Conservation (phyloP, 2,888 invertebrate genomes). For the Athetis lepigone region DNA sequence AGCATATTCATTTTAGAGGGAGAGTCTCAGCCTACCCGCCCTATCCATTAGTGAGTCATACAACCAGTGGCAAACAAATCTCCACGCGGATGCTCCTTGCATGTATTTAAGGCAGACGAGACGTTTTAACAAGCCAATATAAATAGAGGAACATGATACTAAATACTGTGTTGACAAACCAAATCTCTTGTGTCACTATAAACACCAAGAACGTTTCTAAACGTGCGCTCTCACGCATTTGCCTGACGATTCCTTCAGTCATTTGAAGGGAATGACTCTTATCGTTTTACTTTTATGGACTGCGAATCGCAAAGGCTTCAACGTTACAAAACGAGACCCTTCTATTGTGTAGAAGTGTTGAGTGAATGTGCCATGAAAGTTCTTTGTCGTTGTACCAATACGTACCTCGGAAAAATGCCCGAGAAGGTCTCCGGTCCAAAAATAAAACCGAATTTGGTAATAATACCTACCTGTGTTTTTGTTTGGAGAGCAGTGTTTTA, state of each 20-base stretch:
- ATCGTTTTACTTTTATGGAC: slow-evolving; percentile 88
- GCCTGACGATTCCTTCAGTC: slow-evolving; percentile 82
- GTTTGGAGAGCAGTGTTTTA: slow-evolving; percentile 52
- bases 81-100: slow-evolving; percentile 76
- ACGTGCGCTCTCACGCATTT: slow-evolving; percentile 76
- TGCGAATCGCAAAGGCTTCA: slow-evolving; percentile 86
- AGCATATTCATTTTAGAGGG: slow-evolving; percentile 87
- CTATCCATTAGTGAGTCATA: slow-evolving; percentile 86
- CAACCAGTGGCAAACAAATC: slow-evolving; percentile 81
- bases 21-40: slow-evolving; percentile 67
- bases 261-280: slow-evolving; percentile 86
- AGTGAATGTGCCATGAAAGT: slow-evolving; percentile 80
- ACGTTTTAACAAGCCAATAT: slow-evolving; percentile 76
- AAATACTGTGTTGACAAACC: slow-evolving; percentile 78
- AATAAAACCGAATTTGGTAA: slow-evolving; percentile 62
- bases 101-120: slow-evolving; percentile 73
- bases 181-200: slow-evolving; percentile 80
- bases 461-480: slow-evolving; percentile 52
- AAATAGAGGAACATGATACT: slow-evolving; percentile 79
- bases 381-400: slow-evolving; percentile 78
- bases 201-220: slow-evolving; percentile 72
- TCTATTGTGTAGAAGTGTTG: slow-evolving; percentile 84
- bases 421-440: slow-evolving; percentile 57
- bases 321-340: slow-evolving; percentile 85
- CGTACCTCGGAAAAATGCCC: slow-evolving; percentile 71